A percentile compares a stretch with the other conserved stretches of the same genome.
phyloP scores from a whole-genome alignment of 2,888 invertebrate genomes.

The Dione vanillae region DNA sequence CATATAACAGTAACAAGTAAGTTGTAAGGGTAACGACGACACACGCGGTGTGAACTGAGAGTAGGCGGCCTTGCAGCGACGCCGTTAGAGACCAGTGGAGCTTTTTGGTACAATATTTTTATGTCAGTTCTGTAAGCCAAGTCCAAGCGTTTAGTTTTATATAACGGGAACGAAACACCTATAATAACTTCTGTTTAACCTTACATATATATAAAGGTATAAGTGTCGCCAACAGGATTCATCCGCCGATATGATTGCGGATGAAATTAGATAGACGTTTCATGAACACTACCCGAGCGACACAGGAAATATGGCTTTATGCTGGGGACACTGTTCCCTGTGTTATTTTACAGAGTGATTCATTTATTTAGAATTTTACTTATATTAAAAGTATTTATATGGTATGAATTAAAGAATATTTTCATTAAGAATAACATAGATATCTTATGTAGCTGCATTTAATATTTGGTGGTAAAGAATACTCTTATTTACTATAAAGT shows the following conservation, averaged over 20 bases:
- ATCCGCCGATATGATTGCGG: conserved; percentile 21
- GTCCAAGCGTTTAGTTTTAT: neutral
- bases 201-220: neutral
- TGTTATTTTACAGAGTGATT: neutral
- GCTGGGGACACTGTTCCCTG: neutral
- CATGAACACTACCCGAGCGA: conserved; percentile 18
- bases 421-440: too few species aligned
- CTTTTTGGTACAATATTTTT: neutral
- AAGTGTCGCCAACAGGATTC: conserved; percentile 8
- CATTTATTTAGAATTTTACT: neutral
- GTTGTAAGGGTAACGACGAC: neutral
- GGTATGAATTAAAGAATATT: too few species aligned
- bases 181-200: neutral
- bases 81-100: conserved; percentile 2
- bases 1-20: neutral
- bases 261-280: conserved; percentile 21
- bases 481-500: neutral
- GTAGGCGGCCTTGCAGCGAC: conserved; percentile 4
- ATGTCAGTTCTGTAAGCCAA: too few species aligned
- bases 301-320: conserved; percentile 1
- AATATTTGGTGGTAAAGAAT: too few species aligned
- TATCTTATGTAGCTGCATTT: too few species aligned
- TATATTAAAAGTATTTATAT: too few species aligned
- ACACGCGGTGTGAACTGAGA: neutral
- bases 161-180: neutral